These are phyloP conservation scores for Ophion obscuratus DNA, from an alignment of 2,888 invertebrate genomes.

Conservation along the genomic window DNA sequence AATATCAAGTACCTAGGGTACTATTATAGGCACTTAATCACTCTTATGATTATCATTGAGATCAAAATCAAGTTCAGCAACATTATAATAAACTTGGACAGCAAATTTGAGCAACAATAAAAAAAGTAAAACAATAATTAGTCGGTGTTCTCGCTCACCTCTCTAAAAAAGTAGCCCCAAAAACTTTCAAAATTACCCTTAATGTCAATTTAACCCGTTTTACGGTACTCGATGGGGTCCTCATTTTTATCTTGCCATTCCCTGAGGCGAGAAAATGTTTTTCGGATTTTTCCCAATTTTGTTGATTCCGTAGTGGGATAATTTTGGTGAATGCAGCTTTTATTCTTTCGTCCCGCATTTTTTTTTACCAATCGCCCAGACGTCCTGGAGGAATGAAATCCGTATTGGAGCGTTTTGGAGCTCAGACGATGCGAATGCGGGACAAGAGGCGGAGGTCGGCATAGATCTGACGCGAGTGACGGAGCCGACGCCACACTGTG, in stretches of 20 bases:
- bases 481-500: slow-evolving; percentile 70
- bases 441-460: slow-evolving; percentile 78
- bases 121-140: no score
- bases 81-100: no score
- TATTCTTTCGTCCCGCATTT: neutral
- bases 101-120: no score
- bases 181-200: no score
- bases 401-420: slow-evolving; percentile 47
- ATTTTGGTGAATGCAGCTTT: neutral
- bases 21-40: no score
- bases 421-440: slow-evolving; percentile 60
- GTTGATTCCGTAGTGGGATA: neutral
- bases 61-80: no score
- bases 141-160: no score
- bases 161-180: no score
- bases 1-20: no score
- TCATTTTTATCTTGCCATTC: neutral
- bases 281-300: neutral
- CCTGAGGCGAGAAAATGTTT: neutral
- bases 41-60: no score
- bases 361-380: neutral
- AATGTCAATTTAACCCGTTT: no score
- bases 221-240: neutral
- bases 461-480: slow-evolving; percentile 81
- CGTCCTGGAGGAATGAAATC: slow-evolving; percentile 40